Conservation (phyloP, 2,113 vertebrate genomes). For the Gavia stellata region DNA sequence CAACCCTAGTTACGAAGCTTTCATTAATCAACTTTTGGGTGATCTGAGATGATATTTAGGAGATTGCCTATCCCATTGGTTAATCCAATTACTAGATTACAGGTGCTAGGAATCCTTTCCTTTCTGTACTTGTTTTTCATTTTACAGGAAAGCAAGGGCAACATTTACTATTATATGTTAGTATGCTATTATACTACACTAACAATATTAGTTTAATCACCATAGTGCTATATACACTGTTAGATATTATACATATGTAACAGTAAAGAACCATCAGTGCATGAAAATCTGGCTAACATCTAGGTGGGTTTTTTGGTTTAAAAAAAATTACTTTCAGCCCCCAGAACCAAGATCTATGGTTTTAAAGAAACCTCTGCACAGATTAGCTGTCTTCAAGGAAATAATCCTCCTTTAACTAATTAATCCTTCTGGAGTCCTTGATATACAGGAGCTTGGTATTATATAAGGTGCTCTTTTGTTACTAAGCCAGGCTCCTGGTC, state of each 20-base stretch:
- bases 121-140: background rate
- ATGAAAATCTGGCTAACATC: background rate
- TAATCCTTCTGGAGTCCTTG: constrained; percentile 30
- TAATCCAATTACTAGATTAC: background rate
- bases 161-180: background rate
- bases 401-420: constrained; percentile 36
- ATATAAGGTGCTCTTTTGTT: background rate
- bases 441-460: background rate
- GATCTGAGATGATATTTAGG: background rate
- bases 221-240: accelerated
- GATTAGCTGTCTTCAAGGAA: constrained; percentile 44
- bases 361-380: background rate
- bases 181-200: background rate
- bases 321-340: constrained; percentile 28
- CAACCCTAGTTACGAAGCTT: background rate
- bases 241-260: accelerated
- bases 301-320: background rate
- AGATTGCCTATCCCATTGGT: background rate
- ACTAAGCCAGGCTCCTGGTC: background rate
- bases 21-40: background rate
- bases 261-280: background rate
- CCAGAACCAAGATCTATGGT: background rate
- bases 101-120: background rate
- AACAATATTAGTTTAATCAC: background rate
- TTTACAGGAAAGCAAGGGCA: background rate